Conservation (phyloP, 2,797 vertebrate genomes). For the Hippoglossus hippoglossus region DNA sequence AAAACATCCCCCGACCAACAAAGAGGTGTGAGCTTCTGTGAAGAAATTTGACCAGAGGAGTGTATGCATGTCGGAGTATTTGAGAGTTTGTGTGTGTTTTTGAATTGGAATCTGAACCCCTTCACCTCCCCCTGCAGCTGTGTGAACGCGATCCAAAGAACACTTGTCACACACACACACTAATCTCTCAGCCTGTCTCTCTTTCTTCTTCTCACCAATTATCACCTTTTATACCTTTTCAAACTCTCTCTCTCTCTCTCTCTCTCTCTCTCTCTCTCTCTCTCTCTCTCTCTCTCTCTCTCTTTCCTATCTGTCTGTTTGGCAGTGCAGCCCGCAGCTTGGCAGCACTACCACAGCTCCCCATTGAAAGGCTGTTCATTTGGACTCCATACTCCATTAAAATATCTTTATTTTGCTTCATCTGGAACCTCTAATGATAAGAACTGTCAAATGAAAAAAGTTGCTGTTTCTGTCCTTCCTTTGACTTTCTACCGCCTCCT, state of each 20-base stretch:
- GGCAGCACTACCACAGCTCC: slow-evolving; percentile 48
- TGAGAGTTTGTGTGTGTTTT: slow-evolving; percentile 11
- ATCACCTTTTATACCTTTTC: slow-evolving; percentile 40
- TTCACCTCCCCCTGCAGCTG: slow-evolving; percentile 79
- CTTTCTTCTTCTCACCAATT: background rate
- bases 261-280: background rate
- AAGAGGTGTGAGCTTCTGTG: slow-evolving; percentile 28
- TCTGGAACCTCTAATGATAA: slow-evolving; percentile 39
- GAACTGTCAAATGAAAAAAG: slow-evolving; percentile 57
- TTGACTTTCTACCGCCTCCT: slow-evolving; percentile 3
- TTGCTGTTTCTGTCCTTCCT: slow-evolving; percentile 25
- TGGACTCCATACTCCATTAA: slow-evolving; percentile 61
- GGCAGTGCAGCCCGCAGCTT: slow-evolving; percentile 52
- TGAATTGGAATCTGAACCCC: slow-evolving; percentile 76
- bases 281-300: background rate
- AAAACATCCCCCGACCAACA: slow-evolving; percentile 18
- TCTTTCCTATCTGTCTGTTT: slow-evolving; percentile 40
- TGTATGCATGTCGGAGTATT: slow-evolving; percentile 20
- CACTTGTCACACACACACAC: slow-evolving; percentile 25
- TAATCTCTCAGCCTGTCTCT: slow-evolving; percentile 25
- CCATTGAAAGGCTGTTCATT: slow-evolving; percentile 56
- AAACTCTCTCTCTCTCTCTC: slow-evolving; percentile 21
- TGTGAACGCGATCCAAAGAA: slow-evolving; percentile 61
- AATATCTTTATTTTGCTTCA: slow-evolving; percentile 39
- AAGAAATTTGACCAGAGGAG: slow-evolving; percentile 37